A percentile compares a stretch with the other conserved stretches of the same genome.
These are phyloP conservation scores for Macheiramphus alcinus DNA, from an alignment of 2,113 vertebrate species.

Conservation along the genomic window DNA sequence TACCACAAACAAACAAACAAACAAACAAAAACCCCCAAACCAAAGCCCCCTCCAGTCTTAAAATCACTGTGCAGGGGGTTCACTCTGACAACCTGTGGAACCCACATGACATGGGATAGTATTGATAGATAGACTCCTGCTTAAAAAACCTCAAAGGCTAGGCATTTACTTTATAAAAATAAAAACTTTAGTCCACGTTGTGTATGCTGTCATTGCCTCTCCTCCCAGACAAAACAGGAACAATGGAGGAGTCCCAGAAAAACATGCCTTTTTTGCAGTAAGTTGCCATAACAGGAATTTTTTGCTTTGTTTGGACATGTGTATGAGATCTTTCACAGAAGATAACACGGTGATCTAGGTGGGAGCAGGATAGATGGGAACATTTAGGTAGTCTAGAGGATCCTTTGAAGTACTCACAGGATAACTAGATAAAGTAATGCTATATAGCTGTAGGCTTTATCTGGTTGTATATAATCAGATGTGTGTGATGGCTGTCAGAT, in stretches of 20 bases:
- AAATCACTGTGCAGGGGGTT: background rate
- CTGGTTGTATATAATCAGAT: background rate
- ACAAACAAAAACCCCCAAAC: background rate
- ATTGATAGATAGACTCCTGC: background rate
- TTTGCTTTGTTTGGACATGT: background rate
- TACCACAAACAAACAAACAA: background rate
- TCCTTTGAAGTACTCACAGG: background rate
- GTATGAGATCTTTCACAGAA: background rate
- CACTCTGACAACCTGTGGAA: background rate
- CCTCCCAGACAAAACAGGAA: background rate
- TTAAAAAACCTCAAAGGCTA: background rate
- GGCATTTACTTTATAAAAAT: background rate
- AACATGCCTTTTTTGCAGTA: background rate
- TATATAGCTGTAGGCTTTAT: background rate
- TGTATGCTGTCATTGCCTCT: background rate
- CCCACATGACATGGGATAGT: accelerated
- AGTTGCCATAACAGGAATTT: background rate
- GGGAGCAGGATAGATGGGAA: background rate
- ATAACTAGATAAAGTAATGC: background rate
- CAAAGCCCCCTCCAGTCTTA: background rate
- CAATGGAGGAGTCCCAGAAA: background rate
- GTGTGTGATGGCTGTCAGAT: background rate
- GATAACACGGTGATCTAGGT: accelerated
- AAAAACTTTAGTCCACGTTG: background rate
- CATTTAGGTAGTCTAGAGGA: background rate